Conservation (phyloP, 2,888 invertebrate species). For the Heteromurus nitidus region DNA sequence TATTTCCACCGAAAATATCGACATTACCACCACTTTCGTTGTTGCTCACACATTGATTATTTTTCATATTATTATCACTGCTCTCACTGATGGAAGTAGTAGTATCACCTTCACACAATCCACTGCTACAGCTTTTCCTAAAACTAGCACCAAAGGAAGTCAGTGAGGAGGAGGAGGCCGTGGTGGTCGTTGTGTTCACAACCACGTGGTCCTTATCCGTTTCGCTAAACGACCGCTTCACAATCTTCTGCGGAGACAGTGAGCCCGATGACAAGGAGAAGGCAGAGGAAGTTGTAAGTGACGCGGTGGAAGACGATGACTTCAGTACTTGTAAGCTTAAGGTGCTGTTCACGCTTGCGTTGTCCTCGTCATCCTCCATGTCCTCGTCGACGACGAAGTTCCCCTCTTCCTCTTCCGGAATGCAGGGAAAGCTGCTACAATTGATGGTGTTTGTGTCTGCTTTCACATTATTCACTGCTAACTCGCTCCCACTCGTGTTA, state of each 20-base stretch:
- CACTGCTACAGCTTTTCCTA: constrained; percentile 22
- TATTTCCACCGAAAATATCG: not conserved
- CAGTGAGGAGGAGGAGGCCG: not conserved
- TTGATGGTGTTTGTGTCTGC: constrained; percentile 21
- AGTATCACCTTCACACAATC: constrained; percentile 10
- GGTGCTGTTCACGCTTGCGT: constrained; percentile 29
- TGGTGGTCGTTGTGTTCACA: not conserved
- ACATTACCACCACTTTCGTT: constrained; percentile 7
- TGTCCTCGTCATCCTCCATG: constrained; percentile 33
- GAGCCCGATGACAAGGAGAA: not conserved
- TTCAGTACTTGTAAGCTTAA: constrained; percentile 29
- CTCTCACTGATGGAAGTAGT: not conserved
- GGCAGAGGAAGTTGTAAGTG: not conserved
- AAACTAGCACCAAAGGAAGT: constrained; percentile 58
- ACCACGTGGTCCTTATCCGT: constrained; percentile 71
- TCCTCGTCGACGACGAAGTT: constrained; percentile 42
- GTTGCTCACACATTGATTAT: constrained; percentile 20
- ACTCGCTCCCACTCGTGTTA: not conserved
- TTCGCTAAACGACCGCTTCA: constrained; percentile 73
- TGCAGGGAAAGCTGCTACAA: constrained; percentile 30
- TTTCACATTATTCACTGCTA: constrained; percentile 18
- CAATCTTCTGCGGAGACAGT: constrained; percentile 68
- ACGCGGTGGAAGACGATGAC: not conserved
- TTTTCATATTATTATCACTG: constrained; percentile 6
- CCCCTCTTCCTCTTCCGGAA: constrained; percentile 19